These are phyloP conservation scores for Leptinotarsa undecemlineata DNA, from an alignment of 1,140 invertebrate species.

Conservation along the genomic window DNA sequence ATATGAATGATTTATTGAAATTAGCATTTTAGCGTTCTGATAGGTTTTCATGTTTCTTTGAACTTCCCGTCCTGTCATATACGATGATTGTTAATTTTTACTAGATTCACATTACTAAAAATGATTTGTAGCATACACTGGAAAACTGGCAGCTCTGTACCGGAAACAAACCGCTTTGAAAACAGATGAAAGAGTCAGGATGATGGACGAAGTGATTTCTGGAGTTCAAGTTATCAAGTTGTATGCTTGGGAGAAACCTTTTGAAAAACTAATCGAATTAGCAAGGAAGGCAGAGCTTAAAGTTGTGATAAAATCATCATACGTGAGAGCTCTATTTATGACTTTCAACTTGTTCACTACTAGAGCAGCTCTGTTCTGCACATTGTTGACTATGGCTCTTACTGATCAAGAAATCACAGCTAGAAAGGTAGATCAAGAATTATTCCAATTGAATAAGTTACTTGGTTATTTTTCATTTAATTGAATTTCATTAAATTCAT, in stretches of 20 bases:
- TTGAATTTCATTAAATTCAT: no score
- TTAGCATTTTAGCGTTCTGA: no score
- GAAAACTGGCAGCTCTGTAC: constrained; percentile 67
- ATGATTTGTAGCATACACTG: constrained; percentile 62
- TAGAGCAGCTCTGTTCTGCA: constrained; percentile 67
- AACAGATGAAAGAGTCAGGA: constrained; percentile 74
- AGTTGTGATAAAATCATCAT: constrained; percentile 67
- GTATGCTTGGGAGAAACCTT: constrained; percentile 79
- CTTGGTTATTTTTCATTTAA: no score
- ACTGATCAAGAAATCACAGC: constrained; percentile 61
- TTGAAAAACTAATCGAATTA: constrained; percentile 63
- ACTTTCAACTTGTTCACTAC: constrained; percentile 73
- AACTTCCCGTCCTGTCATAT: no score
- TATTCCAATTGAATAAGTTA: not conserved
- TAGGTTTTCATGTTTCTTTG: no score
- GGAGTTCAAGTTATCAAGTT: constrained; percentile 79
- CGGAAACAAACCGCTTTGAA: constrained; percentile 66
- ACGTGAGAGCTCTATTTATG: constrained; percentile 73
- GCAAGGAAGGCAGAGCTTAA: constrained; percentile 65
- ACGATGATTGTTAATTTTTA: no score
- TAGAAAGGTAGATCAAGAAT: constrained; percentile 56
- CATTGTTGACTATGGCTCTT: constrained; percentile 65
- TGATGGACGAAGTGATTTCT: constrained; percentile 80
- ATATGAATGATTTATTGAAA: no score
- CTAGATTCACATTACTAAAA: no score